A percentile compares a stretch with the other conserved stretches of the same genome.
phyloP scores from a whole-genome alignment of 2,888 invertebrate genomes.

The Oscheius myriophilus region DNA sequence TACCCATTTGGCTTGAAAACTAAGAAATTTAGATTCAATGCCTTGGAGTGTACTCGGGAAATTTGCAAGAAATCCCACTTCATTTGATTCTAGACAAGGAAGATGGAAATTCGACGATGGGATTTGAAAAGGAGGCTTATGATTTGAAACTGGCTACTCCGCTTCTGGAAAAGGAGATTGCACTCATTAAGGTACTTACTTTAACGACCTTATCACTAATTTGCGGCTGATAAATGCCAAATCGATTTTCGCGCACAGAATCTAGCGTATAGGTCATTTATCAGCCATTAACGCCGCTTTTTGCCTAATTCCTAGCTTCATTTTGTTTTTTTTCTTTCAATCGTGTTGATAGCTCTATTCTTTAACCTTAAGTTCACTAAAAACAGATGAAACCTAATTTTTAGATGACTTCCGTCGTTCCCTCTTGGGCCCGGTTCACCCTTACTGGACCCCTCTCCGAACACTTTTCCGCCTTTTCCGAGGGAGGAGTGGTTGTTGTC shows the following conservation, averaged over 20 bases:
- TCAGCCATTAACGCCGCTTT: too few species aligned
- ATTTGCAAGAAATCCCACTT: slow-evolving; percentile 19
- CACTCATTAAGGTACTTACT: slow-evolving; percentile 23
- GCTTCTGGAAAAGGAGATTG: slow-evolving; percentile 20
- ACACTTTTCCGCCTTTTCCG: slow-evolving; percentile 23
- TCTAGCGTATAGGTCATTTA: too few species aligned
- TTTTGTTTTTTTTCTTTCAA: too few species aligned
- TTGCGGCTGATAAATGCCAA: too few species aligned
- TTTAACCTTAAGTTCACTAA: background rate
- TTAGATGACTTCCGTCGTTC: slow-evolving; percentile 18
- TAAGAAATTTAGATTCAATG: slow-evolving; percentile 9
- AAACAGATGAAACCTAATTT: background rate
- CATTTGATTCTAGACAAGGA: slow-evolving; percentile 21
- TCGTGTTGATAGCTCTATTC: background rate
- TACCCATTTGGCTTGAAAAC: background rate
- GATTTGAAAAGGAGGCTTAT: slow-evolving; percentile 18
- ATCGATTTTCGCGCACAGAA: too few species aligned
- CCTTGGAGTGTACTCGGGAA: slow-evolving; percentile 17
- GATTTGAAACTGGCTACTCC: slow-evolving; percentile 14
- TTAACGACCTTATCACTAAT: too few species aligned
- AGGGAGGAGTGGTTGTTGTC: slow-evolving; percentile 11
- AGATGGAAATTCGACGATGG: background rate
- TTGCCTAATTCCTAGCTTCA: too few species aligned
- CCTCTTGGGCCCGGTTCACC: slow-evolving; percentile 15
- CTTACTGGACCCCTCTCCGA: slow-evolving; percentile 10